These are phyloP conservation scores for Dasysyrphus tricinctus DNA, from an alignment of 2,888 invertebrate species.

Conservation along the genomic window DNA sequence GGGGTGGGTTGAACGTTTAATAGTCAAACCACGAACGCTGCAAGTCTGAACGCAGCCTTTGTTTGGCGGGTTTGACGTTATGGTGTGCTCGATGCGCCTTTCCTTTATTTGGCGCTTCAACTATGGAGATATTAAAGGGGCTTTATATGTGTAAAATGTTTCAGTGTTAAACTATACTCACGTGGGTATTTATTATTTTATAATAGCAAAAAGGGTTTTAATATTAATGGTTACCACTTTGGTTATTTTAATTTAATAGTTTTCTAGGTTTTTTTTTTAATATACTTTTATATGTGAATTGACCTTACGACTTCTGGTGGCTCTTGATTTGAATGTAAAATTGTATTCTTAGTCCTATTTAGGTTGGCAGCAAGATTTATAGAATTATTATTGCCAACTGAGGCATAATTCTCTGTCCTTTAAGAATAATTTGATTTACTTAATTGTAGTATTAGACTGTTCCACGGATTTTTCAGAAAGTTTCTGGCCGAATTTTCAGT, in stretches of 20 bases:
- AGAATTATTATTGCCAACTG: no score
- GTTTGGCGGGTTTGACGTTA: slow-evolving; percentile 52
- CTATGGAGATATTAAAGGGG: not conserved
- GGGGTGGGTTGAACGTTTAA: slow-evolving; percentile 61
- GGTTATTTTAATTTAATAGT: not conserved
- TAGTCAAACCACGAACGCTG: slow-evolving; percentile 66
- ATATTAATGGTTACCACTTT: not conserved
- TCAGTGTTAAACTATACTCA: slow-evolving; percentile 23
- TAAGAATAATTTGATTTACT: no score
- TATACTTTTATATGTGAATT: no score
- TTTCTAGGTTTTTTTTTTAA: not conserved
- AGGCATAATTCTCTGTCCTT: no score
- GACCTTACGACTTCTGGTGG: no score
- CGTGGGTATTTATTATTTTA: not conserved
- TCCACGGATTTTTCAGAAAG: no score
- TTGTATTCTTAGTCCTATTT: no score
- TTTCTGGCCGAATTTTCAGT: no score
- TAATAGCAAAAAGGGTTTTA: slow-evolving; percentile 3
- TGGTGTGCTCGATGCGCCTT: slow-evolving; percentile 44
- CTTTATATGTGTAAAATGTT: slow-evolving; percentile 21
- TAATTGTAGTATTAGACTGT: no score
- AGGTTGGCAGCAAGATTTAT: no score
- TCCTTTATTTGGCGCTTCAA: slow-evolving; percentile 27
- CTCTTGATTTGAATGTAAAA: no score
- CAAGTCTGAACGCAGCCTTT: slow-evolving; percentile 53